Conservation (phyloP, 2,888 invertebrate genomes). For the Camponotus fellah region DNA sequence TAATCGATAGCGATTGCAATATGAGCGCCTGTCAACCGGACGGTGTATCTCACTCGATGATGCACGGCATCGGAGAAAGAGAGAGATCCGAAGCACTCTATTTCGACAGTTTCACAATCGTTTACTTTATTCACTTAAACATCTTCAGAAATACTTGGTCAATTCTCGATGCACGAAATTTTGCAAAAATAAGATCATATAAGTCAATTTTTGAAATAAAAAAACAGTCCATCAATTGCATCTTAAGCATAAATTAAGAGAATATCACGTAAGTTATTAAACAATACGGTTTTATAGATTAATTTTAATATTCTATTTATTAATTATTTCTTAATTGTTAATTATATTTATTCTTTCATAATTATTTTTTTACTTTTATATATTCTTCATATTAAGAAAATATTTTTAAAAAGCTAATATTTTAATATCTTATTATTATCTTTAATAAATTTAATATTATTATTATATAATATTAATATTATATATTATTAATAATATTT, state of each 20-base stretch:
- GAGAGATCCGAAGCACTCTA: background rate
- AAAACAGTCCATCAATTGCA: background rate
- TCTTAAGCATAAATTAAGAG: background rate
- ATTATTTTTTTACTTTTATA: background rate
- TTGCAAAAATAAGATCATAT: background rate
- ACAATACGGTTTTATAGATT: background rate
- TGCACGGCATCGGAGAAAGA: background rate
- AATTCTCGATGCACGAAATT: background rate
- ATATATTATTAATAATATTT: no score
- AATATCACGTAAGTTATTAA: background rate
- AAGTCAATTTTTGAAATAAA: background rate
- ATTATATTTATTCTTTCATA: background rate
- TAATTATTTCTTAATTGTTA: background rate
- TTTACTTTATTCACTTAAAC: background rate
- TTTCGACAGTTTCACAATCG: background rate
- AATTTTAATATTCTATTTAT: background rate
- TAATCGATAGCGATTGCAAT: conserved; percentile 44
- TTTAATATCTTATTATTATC: background rate
- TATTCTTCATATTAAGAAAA: background rate
- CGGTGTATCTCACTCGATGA: background rate
- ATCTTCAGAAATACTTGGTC: background rate
- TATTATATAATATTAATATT: no score
- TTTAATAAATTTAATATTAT: no score
- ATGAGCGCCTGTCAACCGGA: conserved; percentile 23
- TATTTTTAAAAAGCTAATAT: conserved; percentile 1